Conservation (phyloP, 2,797 vertebrate species). For the Lacerta viridis region DNA sequence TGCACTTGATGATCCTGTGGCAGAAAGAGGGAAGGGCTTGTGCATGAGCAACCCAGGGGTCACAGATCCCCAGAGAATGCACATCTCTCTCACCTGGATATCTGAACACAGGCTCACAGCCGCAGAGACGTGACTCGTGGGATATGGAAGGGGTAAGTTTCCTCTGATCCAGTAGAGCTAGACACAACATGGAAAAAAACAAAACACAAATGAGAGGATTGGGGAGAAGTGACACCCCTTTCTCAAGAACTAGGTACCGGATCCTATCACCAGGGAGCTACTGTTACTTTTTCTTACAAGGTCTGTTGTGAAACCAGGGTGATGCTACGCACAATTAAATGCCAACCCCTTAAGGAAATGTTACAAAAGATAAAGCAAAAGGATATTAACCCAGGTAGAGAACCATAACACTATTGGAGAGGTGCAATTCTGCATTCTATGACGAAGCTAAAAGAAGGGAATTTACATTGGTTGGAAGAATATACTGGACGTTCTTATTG, state of each 20-base stretch:
- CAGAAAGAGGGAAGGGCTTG: neutral
- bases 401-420: neutral
- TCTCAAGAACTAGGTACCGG: no score
- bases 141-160: conserved; percentile 83
- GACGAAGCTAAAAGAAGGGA: no score
- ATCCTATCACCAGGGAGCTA: neutral
- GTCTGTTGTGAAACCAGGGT: neutral
- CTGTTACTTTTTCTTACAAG: neutral
- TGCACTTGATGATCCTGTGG: neutral
- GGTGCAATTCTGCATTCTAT: neutral
- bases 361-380: neutral
- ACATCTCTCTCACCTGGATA: conserved; percentile 6
- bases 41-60: neutral
- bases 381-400: neutral
- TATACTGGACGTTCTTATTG: neutral
- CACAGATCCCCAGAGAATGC: no score
- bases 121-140: conserved; percentile 80
- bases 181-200: neutral
- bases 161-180: conserved; percentile 80
- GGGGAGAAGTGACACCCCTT: neutral
- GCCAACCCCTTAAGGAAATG: neutral
- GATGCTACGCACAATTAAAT: neutral
- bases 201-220: rapidly evolving
- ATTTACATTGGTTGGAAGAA: no score
- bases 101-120: conserved; percentile 64